Evolutionary conservation across 2,888 invertebrate species (phyloP).

Genomic region (Hermaeophaga mercurialis): DNA sequence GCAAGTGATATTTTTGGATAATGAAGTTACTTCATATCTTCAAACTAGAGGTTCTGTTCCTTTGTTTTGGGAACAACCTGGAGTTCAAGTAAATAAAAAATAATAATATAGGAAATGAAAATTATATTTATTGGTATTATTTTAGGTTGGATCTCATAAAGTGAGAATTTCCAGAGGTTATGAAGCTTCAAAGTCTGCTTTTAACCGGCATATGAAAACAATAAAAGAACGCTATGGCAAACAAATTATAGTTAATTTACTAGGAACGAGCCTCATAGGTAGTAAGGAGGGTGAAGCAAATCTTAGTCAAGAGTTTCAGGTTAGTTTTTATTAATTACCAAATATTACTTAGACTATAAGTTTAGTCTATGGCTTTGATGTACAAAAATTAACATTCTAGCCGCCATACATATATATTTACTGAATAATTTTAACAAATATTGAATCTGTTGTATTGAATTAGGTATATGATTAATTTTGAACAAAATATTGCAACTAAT

Average conservation of each 20-base stretch:
- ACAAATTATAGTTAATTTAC: conserved; percentile 88
- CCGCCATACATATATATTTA: no score
- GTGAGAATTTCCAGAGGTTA: conserved; percentile 95
- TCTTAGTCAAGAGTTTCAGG: conserved; percentile 90
- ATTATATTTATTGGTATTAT: conserved; percentile 7
- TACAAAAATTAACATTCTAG: no score
- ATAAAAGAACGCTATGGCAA: conserved; percentile 90
- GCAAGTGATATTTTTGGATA: conserved; percentile 92
- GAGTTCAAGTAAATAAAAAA: conserved; percentile 80
- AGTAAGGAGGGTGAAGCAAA: conserved; percentile 97
- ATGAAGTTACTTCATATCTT: conserved; percentile 86
- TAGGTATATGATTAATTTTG: no score
- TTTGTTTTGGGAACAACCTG: conserved; percentile 99
- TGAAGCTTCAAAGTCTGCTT: conserved; percentile 92
- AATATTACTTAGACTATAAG: no score
- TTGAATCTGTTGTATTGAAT: no score
- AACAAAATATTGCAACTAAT: no score
- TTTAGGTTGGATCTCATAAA: conserved; percentile 94
- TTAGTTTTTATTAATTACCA: no score
- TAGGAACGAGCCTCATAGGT: conserved; percentile 89
- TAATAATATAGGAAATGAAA: no score
- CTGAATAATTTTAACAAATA: no score
- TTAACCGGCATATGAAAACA: conserved; percentile 86
- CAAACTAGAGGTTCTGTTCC: conserved; percentile 97
- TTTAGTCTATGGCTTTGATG: no score